A percentile compares a stretch with the other conserved stretches of the same genome.
phyloP scores from a whole-genome alignment of 1,140 invertebrate genomes.

The Diorhabda sublineata region DNA sequence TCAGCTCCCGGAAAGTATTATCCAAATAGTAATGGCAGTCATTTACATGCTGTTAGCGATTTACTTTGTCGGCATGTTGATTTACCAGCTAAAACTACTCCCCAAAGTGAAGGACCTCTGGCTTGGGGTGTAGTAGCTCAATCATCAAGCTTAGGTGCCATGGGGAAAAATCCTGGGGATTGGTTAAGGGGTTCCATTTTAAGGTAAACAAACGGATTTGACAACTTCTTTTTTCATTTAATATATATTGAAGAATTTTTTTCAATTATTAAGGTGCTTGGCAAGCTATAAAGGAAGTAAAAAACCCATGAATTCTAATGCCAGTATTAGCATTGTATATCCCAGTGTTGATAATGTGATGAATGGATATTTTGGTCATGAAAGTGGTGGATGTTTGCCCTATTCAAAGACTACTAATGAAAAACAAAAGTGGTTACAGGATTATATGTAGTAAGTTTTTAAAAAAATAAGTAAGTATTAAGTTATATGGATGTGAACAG shows the following conservation, averaged over 20 bases:
- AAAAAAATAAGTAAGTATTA: too few species aligned
- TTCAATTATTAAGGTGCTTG: constrained; percentile 49
- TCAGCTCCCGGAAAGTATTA: constrained; percentile 79
- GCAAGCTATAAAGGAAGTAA: constrained; percentile 50
- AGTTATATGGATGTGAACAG: too few species aligned
- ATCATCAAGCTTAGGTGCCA: constrained; percentile 85
- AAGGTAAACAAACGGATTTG: not conserved
- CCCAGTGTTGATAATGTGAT: constrained; percentile 76
- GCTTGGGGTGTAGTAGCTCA: constrained; percentile 75
- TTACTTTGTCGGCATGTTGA: constrained; percentile 61
- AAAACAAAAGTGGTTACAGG: constrained; percentile 82
- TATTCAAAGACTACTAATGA: constrained; percentile 72
- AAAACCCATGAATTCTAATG: constrained; percentile 36
- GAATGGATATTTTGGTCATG: constrained; percentile 75
- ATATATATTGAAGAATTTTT: not conserved
- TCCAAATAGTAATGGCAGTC: constrained; percentile 59
- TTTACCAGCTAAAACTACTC: constrained; percentile 51
- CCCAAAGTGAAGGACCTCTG: constrained; percentile 51
- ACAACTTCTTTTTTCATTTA: not conserved
- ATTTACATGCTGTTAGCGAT: constrained; percentile 64
- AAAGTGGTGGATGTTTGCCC: constrained; percentile 84
- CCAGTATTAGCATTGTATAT: constrained; percentile 55
- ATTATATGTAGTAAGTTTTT: constrained; percentile 69
- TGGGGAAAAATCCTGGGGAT: constrained; percentile 64
- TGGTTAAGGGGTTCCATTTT: constrained; percentile 69